phyloP scores from a whole-genome alignment of 2,888 invertebrate species.

The Zygogramma bicolorata region DNA sequence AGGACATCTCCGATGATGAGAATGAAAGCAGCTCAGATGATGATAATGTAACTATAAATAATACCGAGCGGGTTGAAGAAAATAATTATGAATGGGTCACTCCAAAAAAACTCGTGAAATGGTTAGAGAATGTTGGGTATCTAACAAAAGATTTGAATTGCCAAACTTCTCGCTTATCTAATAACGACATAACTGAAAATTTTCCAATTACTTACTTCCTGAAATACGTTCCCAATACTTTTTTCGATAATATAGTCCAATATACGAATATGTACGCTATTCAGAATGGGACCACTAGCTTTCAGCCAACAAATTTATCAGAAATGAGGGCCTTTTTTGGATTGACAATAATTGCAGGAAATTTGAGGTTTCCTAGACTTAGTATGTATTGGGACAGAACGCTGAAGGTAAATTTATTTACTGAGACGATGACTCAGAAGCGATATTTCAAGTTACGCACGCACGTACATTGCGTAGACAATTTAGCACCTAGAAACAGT shows the following conservation, averaged over 20 bases:
- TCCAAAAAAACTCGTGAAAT: no score
- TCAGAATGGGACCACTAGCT: not conserved
- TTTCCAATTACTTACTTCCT: not conserved
- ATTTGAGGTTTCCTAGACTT: not conserved
- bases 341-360: not conserved
- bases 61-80: no score
- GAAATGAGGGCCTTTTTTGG: not conserved
- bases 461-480: not conserved
- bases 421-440: not conserved
- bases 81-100: not conserved
- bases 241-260: not conserved
- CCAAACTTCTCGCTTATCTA: no score
- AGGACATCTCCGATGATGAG: no score
- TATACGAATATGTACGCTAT: not conserved
- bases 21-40: no score
- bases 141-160: no score
- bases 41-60: no score
- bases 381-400: not conserved
- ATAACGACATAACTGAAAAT: no score
- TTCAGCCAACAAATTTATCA: not conserved
- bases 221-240: not conserved
- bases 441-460: not conserved
- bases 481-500: not conserved
- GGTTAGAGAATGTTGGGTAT: no score
- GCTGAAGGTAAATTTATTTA: not conserved